phyloP scores from a whole-genome alignment of 2,888 invertebrate species.

The Mythimna albipuncta region DNA sequence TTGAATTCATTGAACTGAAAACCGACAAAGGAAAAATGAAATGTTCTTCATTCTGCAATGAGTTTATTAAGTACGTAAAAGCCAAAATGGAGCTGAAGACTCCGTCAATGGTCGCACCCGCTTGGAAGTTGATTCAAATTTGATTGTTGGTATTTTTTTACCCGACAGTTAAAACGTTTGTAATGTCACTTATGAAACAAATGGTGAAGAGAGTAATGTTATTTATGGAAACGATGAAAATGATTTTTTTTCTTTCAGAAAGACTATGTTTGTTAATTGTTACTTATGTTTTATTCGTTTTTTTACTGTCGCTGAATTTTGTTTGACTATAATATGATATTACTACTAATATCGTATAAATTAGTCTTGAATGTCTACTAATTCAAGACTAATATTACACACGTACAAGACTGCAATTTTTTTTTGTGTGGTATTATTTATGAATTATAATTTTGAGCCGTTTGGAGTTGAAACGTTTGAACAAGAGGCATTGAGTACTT shows the following conservation, averaged over 20 bases:
- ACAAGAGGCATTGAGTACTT: too few relatives aligned
- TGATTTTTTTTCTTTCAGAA: conserved; percentile 11
- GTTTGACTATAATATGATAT: background rate
- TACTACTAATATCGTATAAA: too few relatives aligned
- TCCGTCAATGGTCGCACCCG: conserved; percentile 76
- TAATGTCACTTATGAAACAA: conserved; percentile 33
- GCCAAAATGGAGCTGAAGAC: conserved; percentile 82
- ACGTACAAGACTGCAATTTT: too few relatives aligned
- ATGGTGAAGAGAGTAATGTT: conserved; percentile 23
- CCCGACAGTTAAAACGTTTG: conserved; percentile 19
- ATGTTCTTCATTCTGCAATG: conserved; percentile 76
- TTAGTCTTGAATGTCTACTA: too few relatives aligned
- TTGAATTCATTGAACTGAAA: conserved; percentile 77
- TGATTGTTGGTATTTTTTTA: conserved; percentile 63
- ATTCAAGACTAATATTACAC: too few relatives aligned
- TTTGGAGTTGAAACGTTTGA: too few relatives aligned
- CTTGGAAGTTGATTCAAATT: conserved; percentile 66
- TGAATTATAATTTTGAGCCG: too few relatives aligned
- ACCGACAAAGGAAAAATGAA: conserved; percentile 78
- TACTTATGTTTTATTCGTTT: background rate
- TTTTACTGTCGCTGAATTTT: background rate
- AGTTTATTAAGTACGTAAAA: conserved; percentile 86
- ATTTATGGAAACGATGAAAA: conserved; percentile 18
- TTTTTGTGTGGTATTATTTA: too few relatives aligned
- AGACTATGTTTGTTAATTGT: background rate